phyloP scores from a whole-genome alignment of 1,140 invertebrate species.

The Apis florea region DNA sequence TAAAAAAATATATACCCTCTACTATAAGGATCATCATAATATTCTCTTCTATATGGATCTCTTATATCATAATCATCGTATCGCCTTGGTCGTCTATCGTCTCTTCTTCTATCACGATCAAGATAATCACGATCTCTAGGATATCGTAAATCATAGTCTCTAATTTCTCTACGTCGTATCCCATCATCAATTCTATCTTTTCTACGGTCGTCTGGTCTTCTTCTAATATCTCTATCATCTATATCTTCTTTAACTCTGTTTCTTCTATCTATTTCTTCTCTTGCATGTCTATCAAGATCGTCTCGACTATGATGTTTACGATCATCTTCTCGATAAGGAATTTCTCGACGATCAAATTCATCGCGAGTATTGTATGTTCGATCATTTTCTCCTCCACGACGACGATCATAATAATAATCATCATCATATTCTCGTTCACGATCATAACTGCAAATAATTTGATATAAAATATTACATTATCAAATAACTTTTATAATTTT shows the following conservation, averaged over 20 bases:
- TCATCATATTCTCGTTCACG: slow-evolving; percentile 77
- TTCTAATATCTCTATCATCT: slow-evolving; percentile 74
- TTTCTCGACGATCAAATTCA: slow-evolving; percentile 75
- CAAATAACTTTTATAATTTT: not conserved
- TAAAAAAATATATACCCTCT: slow-evolving; percentile 66
- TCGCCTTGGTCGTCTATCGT: slow-evolving; percentile 72
- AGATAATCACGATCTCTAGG: slow-evolving; percentile 71
- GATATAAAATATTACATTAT: not conserved
- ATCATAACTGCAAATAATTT: slow-evolving; percentile 69
- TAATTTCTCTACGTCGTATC: slow-evolving; percentile 62
- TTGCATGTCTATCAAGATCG: slow-evolving; percentile 70
- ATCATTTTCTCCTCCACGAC: slow-evolving; percentile 77
- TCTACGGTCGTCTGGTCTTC: slow-evolving; percentile 72
- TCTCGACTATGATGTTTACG: slow-evolving; percentile 73
- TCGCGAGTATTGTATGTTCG: slow-evolving; percentile 74
- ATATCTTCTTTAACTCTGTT: slow-evolving; percentile 73
- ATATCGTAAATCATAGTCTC: slow-evolving; percentile 73
- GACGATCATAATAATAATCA: slow-evolving; percentile 80
- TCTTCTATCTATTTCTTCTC: slow-evolving; percentile 73
- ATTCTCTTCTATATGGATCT: slow-evolving; percentile 73
- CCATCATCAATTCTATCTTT: slow-evolving; percentile 68
- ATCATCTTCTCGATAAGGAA: slow-evolving; percentile 73
- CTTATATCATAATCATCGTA: slow-evolving; percentile 76
- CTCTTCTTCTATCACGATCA: slow-evolving; percentile 74
- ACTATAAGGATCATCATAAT: slow-evolving; percentile 79